Evolutionary conservation across 2,797 vertebrate genomes (phyloP), one percentile per base, ranked within the genome.

Genomic region (Gastrophryne carolinensis): DNA sequence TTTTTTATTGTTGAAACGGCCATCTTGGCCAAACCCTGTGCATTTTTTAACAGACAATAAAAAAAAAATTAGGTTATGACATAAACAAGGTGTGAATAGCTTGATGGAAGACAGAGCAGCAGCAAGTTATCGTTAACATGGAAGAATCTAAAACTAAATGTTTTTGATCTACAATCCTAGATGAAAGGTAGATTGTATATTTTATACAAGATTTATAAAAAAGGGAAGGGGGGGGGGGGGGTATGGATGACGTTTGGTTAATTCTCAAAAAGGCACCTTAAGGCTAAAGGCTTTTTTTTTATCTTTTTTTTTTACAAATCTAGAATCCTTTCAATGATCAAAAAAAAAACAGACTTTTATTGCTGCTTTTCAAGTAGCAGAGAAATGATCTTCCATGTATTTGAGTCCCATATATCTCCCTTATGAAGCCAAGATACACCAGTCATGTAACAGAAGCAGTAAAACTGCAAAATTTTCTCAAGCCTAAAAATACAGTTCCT

Each of bases 221-320:
- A 87, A 78, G 21, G 21, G 21, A 7, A 4, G 3, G 19, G 19
- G 7, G n/a, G n/a, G n/a, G n/a, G 64, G 85, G 82, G 86, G 82
- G 84, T 81, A 86, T 83, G 82, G 87, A 88, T 90, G 86, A 91
- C 89, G 91, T 91, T 94, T 93, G 89, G 91, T 90, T 92, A 87
- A 87, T 89, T 91, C 89, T 81, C 93, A 73, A 93, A 90, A 98
- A 99, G 96, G 97, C 96, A 98, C 96, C 90, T 96, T 93, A 93
- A 96, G 95, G 96, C 94, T 94, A 93, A 84, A 94, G 91, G 92
- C 92, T 94, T 47, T 9, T 47, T 10, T 9, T 47, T 19, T 21
- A 8, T 47, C 19, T 19, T 47, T 47, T 4, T 47, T 47, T 47
- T 94, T 93, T 93, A 91, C 89, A 92, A 93, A 92, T 94, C 88